phyloP scores from a whole-genome alignment of 2,113 vertebrate species.

The Pituophis catenifer region DNA sequence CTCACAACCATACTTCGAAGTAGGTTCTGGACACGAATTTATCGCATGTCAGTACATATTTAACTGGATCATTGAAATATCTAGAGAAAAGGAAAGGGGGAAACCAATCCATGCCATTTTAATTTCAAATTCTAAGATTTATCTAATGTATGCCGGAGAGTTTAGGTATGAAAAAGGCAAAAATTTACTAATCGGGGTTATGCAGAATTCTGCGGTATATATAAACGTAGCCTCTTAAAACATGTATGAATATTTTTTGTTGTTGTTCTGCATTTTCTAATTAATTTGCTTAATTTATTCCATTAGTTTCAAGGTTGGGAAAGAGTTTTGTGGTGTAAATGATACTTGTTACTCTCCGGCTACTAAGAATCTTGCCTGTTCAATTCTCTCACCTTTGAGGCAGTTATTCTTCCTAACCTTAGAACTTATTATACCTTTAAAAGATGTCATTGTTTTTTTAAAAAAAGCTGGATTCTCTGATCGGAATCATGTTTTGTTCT shows the following conservation, averaged over 20 bases:
- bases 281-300: neutral
- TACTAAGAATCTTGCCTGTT: neutral
- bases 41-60: neutral
- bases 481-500: neutral
- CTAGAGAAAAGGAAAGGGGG: neutral
- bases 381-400: neutral
- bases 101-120: too few relatives aligned
- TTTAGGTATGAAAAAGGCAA: neutral
- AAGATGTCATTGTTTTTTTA: neutral
- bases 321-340: neutral
- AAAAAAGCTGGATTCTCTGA: neutral
- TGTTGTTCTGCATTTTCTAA: neutral
- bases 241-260: neutral
- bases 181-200: neutral
- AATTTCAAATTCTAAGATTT: neutral
- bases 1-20: neutral
- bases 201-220: neutral
- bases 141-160: neutral
- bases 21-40: neutral
- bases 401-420: neutral
- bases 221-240: neutral
- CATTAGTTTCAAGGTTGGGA: neutral
- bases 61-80: neutral
- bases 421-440: neutral
- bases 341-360: neutral